phyloP scores from a whole-genome alignment of 2,113 vertebrate genomes.

The Grus americana region DNA sequence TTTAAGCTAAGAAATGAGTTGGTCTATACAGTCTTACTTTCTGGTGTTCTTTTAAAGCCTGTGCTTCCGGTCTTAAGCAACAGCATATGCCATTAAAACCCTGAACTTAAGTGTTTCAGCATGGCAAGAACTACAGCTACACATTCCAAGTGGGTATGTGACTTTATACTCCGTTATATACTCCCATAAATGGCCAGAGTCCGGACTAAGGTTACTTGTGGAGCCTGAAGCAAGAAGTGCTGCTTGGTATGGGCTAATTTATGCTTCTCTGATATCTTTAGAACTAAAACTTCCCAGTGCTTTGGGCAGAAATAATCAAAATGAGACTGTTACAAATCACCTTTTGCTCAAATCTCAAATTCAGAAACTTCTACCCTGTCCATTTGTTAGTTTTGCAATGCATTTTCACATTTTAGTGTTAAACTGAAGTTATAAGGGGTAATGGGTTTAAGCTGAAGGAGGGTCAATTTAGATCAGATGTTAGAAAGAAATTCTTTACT shows the following conservation, averaged over 20 bases:
- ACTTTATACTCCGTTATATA: background rate
- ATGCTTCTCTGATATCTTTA: background rate
- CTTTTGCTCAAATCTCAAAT: background rate
- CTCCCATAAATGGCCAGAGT: slow-evolving; percentile 28
- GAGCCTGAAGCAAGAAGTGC: background rate
- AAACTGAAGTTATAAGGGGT: background rate
- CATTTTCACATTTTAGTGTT: background rate
- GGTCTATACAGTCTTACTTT: background rate
- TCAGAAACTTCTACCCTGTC: background rate
- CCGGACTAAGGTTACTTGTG: background rate
- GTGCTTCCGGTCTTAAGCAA: background rate
- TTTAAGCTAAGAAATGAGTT: background rate
- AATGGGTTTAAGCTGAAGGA: no score
- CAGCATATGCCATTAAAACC: background rate
- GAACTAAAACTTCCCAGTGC: background rate
- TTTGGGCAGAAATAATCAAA: background rate
- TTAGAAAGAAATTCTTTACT: no score
- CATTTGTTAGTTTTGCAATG: background rate
- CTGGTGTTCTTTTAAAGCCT: background rate
- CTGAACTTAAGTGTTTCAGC: background rate
- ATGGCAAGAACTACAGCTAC: background rate
- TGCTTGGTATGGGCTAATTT: background rate
- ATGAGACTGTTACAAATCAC: background rate
- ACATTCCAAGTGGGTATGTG: background rate
- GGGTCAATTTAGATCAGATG: no score